Conservation (phyloP, 1,140 invertebrate species). For the Caenorhabditis inopinata region DNA sequence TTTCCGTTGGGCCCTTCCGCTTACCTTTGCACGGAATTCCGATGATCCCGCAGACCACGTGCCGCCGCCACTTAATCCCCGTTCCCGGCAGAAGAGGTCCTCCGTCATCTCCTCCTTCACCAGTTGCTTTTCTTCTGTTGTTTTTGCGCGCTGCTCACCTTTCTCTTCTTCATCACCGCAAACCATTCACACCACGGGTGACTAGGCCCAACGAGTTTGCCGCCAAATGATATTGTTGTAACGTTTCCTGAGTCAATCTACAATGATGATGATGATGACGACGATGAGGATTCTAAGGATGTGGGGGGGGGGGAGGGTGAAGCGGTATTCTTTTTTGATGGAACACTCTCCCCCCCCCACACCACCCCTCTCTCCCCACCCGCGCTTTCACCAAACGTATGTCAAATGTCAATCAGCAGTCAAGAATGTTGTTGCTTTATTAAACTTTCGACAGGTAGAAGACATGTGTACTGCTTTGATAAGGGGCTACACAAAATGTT, state of each 20-base stretch:
- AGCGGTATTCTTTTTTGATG: constrained; percentile 28
- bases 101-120: not conserved
- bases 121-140: constrained; percentile 21
- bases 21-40: not conserved
- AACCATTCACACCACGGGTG: constrained; percentile 21
- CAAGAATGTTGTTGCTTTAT: not conserved
- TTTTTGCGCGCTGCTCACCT: not conserved
- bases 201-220: not conserved
- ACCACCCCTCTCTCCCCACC: no score
- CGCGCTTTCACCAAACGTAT: no score
- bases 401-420: constrained; percentile 19
- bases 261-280: not conserved
- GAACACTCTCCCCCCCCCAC: not conserved
- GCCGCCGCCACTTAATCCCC: not conserved
- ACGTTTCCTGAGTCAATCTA: constrained; percentile 26
- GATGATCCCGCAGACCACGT: not conserved
- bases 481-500: not conserved
- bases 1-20: no score
- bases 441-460: constrained; percentile 1
- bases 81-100: not conserved
- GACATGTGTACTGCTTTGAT: not conserved
- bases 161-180: not conserved
- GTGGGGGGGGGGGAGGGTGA: not conserved
- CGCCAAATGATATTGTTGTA: constrained; percentile 32
- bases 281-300: not conserved